Evolutionary conservation across 2,113 vertebrate species (phyloP).

Genomic region (Thunnus maccoyii): DNA sequence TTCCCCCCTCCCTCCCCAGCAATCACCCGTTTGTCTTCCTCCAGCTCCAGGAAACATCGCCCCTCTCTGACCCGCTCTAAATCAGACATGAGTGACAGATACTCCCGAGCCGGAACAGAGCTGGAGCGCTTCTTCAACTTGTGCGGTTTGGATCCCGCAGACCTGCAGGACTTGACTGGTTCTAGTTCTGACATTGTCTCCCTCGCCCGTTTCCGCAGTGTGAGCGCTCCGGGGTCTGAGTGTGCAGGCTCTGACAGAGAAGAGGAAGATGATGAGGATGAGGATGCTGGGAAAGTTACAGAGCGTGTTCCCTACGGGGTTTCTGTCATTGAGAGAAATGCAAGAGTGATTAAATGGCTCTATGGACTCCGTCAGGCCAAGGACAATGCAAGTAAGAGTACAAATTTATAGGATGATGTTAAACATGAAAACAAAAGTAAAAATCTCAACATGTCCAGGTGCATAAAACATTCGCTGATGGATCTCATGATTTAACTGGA

Average conservation of each 20-base stretch:
- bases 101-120: constrained; percentile 80
- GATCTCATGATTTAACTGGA: not conserved
- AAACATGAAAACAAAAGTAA: not conserved
- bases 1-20: constrained; percentile 77
- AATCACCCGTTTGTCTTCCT: constrained; percentile 76
- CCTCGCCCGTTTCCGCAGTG: constrained; percentile 90
- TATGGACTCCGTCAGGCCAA: constrained; percentile 90
- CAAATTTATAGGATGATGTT: constrained; percentile 54
- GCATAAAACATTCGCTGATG: not conserved
- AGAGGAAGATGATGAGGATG: constrained; percentile 82
- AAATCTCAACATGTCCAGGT: not conserved
- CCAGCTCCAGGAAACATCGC: constrained; percentile 80
- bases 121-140: constrained; percentile 98
- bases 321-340: constrained; percentile 94
- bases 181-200: constrained; percentile 94
- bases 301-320: constrained; percentile 88
- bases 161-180: constrained; percentile 85
- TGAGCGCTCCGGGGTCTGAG: constrained; percentile 91
- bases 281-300: constrained; percentile 45
- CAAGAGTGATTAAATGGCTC: constrained; percentile 96
- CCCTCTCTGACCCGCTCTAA: constrained; percentile 85
- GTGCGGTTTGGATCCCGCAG: constrained; percentile 91
- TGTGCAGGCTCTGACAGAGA: constrained; percentile 73
- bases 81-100: constrained; percentile 85
- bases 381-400: constrained; percentile 76